These are phyloP conservation scores for Acinonyx jubatus DNA, from an alignment of 2,113 vertebrate genomes.

Conservation along the genomic window DNA sequence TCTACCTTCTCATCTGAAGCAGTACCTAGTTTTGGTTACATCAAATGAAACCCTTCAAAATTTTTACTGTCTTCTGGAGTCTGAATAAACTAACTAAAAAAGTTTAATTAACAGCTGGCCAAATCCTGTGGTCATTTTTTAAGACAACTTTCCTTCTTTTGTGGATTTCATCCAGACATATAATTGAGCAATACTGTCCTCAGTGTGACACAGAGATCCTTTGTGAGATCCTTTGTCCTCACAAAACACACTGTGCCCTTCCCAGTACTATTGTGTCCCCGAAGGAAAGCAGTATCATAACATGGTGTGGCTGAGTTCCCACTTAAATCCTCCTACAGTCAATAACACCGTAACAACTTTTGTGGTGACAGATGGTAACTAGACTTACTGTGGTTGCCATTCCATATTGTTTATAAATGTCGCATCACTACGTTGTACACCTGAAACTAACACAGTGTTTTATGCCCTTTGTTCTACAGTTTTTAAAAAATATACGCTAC, in stretches of 20 bases:
- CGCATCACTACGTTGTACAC: neutral
- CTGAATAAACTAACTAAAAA: neutral
- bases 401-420: neutral
- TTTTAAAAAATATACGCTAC: neutral
- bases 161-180: neutral
- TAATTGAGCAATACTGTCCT: neutral
- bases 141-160: neutral
- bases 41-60: constrained; percentile 41
- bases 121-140: neutral
- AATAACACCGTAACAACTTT: neutral
- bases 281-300: neutral
- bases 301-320: neutral
- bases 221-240: neutral
- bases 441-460: neutral
- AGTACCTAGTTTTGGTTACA: neutral
- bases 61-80: neutral
- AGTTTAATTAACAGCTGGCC: neutral
- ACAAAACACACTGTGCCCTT: neutral
- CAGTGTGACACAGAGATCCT: neutral
- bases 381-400: neutral
- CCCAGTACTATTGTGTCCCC: neutral
- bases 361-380: neutral
- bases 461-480: neutral
- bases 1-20: neutral
- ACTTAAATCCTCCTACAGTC: neutral